These are phyloP conservation scores for Chloroceryle aenea DNA, from an alignment of 2,113 vertebrate species.

Conservation along the genomic window DNA sequence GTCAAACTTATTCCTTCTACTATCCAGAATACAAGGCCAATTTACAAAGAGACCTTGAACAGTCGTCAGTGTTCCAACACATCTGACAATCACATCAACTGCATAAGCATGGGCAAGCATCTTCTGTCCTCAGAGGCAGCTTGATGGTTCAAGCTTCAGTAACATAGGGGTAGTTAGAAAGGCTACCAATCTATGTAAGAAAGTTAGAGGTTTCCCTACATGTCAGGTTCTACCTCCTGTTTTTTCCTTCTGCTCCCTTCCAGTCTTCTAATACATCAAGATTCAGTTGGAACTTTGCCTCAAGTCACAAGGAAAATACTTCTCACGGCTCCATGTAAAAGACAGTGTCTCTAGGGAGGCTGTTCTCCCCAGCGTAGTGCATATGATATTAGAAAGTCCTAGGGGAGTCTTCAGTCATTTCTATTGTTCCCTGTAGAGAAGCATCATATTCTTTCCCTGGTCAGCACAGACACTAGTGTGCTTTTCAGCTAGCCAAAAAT, in stretches of 20 bases:
- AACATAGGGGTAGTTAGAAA: background rate
- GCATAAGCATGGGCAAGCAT: background rate
- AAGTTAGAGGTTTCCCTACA: background rate
- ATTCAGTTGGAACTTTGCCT: background rate
- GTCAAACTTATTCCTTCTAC: constrained; percentile 23
- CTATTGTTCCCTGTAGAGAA: background rate
- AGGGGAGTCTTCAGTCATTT: background rate
- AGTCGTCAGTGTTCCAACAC: background rate
- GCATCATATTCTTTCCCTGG: background rate
- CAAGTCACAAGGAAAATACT: background rate
- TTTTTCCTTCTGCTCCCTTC: background rate
- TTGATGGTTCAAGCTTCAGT: background rate
- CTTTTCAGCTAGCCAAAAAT: background rate
- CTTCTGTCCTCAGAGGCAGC: background rate
- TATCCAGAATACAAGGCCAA: constrained; percentile 23
- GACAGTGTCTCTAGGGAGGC: background rate
- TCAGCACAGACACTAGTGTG: background rate
- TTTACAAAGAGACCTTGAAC: constrained; percentile 40
- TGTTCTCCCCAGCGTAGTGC: accelerated
- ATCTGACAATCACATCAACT: background rate
- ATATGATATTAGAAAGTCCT: background rate
- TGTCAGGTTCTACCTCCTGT: background rate
- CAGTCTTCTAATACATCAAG: background rate
- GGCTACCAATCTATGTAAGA: background rate
- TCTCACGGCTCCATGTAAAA: accelerated